Evolutionary conservation across 2,888 invertebrate genomes (phyloP), one percentile per base, ranked within the genome.

Genomic region (Ligdia adustata): DNA sequence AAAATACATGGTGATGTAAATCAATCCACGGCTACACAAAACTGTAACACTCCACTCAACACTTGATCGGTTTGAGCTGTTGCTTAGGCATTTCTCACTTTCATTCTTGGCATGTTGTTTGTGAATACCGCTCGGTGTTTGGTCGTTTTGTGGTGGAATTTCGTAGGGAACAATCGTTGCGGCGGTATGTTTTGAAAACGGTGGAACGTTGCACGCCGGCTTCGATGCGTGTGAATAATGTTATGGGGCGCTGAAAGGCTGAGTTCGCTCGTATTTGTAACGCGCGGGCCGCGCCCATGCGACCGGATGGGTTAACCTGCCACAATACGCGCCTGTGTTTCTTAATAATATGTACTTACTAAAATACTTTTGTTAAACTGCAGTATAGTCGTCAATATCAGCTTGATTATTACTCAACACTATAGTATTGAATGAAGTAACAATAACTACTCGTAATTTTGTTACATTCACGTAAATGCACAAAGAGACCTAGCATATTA

Each of bases 121-220:
- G 77, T 75, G 80, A 81, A 82, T 80, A 76, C 72, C 72, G 60
- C 7, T 62, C 61, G 69, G 72, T 85, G 85, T 86, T 87, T 86
- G 72, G 69, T 80, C 80, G 82, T 86, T 86, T 82, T 85, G 82
- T 81, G 65, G 72, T 79, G 74, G 72, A 82, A 82, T 85, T 86
- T 83, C 77, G 69, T 74, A 80, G 80, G 67, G 70, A 87, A 88
- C 88, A 87, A 89, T 86, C 70, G 86, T 69, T 62, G 65, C 66
- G 57, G 62, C 70, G 74, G 69, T 73, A 77, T 87, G 87, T 89
- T 89, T 82, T 87, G 82, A 85, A 87, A 89, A 86, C 84, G 55
- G 28, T 29, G 58, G 62, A 67, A 64, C 73, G 74, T 69, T 72
- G 64, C 65, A 67, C 66, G 55, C 54, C 64, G 71, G 71, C 68